Evolutionary conservation across 2,888 invertebrate genomes (phyloP).

Genomic region (Orchesellides sinensis): DNA sequence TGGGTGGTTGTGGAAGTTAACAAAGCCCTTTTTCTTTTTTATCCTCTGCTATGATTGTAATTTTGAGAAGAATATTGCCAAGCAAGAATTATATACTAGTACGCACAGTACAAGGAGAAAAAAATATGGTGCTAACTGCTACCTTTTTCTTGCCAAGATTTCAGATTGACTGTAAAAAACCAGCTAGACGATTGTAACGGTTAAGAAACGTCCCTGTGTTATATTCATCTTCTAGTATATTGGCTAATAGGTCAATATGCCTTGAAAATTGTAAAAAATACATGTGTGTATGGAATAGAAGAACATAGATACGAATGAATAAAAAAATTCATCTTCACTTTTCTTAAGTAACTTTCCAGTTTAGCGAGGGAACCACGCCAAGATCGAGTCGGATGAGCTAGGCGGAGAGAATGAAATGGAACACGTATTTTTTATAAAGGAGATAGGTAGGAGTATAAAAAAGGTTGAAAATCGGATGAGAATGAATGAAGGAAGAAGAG

Average conservation of each 20-base stretch:
- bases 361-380: no score
- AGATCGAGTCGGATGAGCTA: conserved; percentile 28
- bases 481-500: conserved; percentile 15
- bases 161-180: conserved; percentile 31
- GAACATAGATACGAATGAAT: no score
- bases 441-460: conserved; percentile 10
- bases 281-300: no score
- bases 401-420: conserved; percentile 10
- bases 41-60: not conserved
- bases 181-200: no score
- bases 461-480: conserved; percentile 34
- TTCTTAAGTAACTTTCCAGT: no score
- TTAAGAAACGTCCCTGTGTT: not conserved
- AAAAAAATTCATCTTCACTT: no score
- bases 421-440: not conserved
- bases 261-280: no score
- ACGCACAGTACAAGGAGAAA: not conserved
- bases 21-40: not conserved
- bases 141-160: conserved; percentile 13
- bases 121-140: conserved; percentile 10
- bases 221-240: not conserved
- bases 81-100: not conserved
- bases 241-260: conserved; percentile 16
- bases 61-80: no score
- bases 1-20: conserved; percentile 33